These are phyloP conservation scores for Pogoniulus pusillus DNA, from an alignment of 2,797 vertebrate species.

Conservation along the genomic window DNA sequence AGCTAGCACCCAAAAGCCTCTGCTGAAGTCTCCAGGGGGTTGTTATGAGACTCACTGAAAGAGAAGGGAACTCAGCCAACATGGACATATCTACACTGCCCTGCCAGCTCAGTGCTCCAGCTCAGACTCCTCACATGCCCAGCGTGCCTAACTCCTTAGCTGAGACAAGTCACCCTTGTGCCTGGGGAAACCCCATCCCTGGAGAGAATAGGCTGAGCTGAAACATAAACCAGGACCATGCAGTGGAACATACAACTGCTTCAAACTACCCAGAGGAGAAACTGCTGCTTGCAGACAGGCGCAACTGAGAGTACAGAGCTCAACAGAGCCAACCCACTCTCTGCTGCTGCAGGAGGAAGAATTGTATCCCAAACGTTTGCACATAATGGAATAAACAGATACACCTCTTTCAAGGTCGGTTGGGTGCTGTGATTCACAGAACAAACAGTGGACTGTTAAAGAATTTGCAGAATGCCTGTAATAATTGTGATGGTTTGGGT, in stretches of 20 bases:
- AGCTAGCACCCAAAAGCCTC: background rate
- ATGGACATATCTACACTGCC: background rate
- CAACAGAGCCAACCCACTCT: background rate
- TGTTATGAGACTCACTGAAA: background rate
- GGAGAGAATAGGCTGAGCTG: background rate
- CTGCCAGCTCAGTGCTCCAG: background rate
- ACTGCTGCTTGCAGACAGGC: background rate
- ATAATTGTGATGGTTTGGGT: too few species aligned
- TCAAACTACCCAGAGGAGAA: background rate
- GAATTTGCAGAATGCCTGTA: background rate
- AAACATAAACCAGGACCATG: background rate
- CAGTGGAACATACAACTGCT: background rate
- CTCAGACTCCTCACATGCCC: background rate
- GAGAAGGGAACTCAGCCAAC: background rate
- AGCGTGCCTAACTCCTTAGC: background rate
- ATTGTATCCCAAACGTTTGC: background rate
- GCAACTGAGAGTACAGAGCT: background rate
- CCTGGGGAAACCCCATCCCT: too few species aligned
- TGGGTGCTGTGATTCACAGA: background rate
- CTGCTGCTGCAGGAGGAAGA: rapidly evolving
- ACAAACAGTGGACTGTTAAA: background rate
- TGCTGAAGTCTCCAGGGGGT: background rate
- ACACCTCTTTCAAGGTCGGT: background rate
- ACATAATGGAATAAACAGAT: background rate
- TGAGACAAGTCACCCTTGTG: constrained; percentile 32